Percentiles rank a stretch among this genome's conserved stretches.
These are phyloP conservation scores for Lophius piscatorius DNA, from an alignment of 2,113 vertebrate species.

Conservation along the genomic window DNA sequence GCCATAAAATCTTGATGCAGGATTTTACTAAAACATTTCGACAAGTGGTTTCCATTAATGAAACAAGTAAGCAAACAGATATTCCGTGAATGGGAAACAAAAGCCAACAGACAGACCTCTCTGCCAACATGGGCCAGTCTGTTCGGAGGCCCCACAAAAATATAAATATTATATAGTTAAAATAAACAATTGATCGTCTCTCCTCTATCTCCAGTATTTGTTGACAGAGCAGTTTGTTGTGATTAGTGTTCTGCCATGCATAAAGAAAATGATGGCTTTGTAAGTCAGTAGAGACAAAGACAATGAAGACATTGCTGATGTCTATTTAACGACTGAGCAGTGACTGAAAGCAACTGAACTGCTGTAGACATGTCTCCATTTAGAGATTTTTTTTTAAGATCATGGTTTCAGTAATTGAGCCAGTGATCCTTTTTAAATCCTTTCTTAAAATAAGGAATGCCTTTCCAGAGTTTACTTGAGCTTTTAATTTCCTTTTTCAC, in stretches of 20 bases:
- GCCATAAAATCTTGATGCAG: conserved; percentile 82
- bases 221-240: conserved; percentile 68
- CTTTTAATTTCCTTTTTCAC: too few relatives aligned
- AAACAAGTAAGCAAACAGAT: conserved; percentile 81
- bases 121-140: conserved; percentile 72
- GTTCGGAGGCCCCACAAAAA: conserved; percentile 73
- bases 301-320: conserved; percentile 18
- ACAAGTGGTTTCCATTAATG: conserved; percentile 80
- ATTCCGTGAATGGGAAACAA: conserved; percentile 58
- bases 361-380: not conserved
- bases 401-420: too few relatives aligned
- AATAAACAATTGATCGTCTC: conserved; percentile 80
- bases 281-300: conserved; percentile 35
- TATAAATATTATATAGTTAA: conserved; percentile 80
- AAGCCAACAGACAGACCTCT: conserved; percentile 71
- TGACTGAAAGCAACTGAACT: not conserved
- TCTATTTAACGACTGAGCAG: conserved; percentile 13
- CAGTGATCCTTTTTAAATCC: too few relatives aligned
- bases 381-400: not conserved
- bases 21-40: conserved; percentile 81
- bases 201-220: conserved; percentile 44
- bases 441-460: too few relatives aligned
- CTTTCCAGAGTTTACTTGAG: too few relatives aligned
- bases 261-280: conserved; percentile 35
- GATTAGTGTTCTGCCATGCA: conserved; percentile 59